Conservation (phyloP, 2,888 invertebrate genomes). For the Nomada ruficornis region DNA sequence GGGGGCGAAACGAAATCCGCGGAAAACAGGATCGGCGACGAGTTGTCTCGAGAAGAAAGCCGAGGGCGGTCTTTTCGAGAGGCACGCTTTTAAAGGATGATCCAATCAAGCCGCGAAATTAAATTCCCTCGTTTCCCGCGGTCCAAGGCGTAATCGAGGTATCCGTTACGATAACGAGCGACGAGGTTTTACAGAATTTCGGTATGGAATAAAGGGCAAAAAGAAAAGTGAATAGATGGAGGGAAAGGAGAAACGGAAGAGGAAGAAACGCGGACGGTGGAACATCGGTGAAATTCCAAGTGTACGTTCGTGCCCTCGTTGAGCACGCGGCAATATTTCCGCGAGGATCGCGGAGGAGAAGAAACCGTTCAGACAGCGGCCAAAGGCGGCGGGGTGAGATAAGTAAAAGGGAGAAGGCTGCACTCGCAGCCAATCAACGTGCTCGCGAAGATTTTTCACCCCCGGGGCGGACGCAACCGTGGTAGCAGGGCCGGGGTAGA, state of each 20-base stretch:
- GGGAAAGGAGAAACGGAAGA: not conserved
- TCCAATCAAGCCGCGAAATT: slow-evolving; percentile 33
- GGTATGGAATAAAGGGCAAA: not conserved
- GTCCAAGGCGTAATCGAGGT: slow-evolving; percentile 23
- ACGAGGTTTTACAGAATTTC: not conserved
- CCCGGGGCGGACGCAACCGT: slow-evolving; percentile 37
- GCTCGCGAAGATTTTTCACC: slow-evolving; percentile 57
- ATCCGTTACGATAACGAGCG: slow-evolving; percentile 35
- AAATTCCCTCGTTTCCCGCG: slow-evolving; percentile 26
- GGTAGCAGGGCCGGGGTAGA: slow-evolving; percentile 59
- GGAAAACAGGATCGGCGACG: no score
- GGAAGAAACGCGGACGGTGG: not conserved
- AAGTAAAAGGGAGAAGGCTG: slow-evolving; percentile 55
- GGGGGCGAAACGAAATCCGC: not conserved
- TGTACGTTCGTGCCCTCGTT: not conserved
- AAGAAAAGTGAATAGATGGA: no score
- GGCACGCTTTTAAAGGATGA: slow-evolving; percentile 16
- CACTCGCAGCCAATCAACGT: slow-evolving; percentile 70
- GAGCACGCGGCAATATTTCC: slow-evolving; percentile 22
- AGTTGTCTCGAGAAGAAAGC: not conserved
- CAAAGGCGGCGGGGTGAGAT: slow-evolving; percentile 25
- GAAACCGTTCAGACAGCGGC: slow-evolving; percentile 8
- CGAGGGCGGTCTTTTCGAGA: not conserved
- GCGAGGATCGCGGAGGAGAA: slow-evolving; percentile 3
- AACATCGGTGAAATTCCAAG: slow-evolving; percentile 24